phyloP scores from a whole-genome alignment of 2,888 invertebrate genomes.

The Mesorhabditis sp. region DNA sequence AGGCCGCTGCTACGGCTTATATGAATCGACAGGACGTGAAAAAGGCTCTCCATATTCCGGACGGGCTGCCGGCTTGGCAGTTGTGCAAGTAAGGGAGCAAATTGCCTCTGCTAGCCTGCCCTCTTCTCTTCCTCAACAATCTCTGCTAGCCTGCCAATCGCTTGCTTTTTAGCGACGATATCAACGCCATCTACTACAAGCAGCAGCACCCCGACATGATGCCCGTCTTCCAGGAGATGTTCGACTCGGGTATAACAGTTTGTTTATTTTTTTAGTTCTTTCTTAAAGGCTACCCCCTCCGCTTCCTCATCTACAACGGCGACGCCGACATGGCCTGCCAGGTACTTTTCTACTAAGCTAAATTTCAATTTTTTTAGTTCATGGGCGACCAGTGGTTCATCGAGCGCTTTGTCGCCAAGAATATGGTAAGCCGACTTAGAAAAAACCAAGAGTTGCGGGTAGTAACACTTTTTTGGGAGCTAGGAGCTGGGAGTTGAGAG shows the following conservation, averaged over 20 bases:
- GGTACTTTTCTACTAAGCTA: not conserved
- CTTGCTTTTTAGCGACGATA: slow-evolving; percentile 27
- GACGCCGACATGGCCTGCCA: slow-evolving; percentile 47
- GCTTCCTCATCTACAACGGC: slow-evolving; percentile 49
- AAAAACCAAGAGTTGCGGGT: no score
- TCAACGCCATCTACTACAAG: slow-evolving; percentile 40
- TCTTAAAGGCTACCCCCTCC: slow-evolving; percentile 24
- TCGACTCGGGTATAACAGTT: slow-evolving; percentile 29
- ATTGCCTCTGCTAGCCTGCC: not conserved
- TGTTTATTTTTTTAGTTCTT: not conserved
- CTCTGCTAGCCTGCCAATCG: not conserved
- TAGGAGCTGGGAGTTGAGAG: no score
- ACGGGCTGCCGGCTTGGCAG: slow-evolving; percentile 22
- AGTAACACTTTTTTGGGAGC: no score
- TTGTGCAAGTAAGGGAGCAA: slow-evolving; percentile 29
- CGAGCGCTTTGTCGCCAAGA: slow-evolving; percentile 24
- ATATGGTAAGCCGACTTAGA: slow-evolving; percentile 5
- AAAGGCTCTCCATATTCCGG: slow-evolving; percentile 38
- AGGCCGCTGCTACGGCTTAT: slow-evolving; percentile 27
- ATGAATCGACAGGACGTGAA: slow-evolving; percentile 29
- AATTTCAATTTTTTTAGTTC: slow-evolving; percentile 23
- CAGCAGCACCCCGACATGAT: slow-evolving; percentile 46
- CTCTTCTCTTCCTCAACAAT: not conserved
- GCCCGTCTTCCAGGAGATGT: slow-evolving; percentile 37
- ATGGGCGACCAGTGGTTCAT: slow-evolving; percentile 52